phyloP scores from a whole-genome alignment of 2,113 vertebrate genomes.

The Chloroceryle aenea region DNA sequence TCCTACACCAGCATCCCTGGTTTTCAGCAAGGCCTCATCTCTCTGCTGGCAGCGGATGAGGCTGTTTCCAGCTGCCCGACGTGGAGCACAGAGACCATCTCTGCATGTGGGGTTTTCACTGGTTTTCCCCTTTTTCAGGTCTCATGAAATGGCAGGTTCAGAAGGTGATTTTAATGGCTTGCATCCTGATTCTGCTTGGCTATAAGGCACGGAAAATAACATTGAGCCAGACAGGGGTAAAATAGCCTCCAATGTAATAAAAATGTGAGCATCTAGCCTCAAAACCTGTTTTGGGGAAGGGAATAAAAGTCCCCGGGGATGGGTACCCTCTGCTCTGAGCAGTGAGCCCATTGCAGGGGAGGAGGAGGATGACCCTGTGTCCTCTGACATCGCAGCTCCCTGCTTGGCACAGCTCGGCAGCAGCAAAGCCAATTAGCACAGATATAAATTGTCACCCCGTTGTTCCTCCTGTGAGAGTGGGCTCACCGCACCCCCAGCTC shows the following conservation, averaged over 20 bases:
- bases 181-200: background rate
- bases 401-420: background rate
- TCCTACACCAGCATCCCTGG: background rate
- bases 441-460: background rate
- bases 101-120: background rate
- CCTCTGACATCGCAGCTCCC: background rate
- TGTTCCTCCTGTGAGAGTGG: background rate
- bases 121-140: background rate
- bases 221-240: background rate
- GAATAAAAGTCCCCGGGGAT: background rate
- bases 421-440: background rate
- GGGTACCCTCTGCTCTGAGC: background rate
- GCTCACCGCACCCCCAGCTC: background rate
- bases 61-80: background rate
- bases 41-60: background rate
- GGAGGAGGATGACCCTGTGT: background rate
- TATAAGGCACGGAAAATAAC: background rate
- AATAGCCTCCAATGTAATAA: background rate
- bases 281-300: background rate
- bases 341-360: rapidly evolving
- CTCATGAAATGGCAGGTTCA: rapidly evolving
- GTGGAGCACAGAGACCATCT: background rate
- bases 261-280: background rate
- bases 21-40: background rate
- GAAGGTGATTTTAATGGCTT: background rate